Conservation (phyloP, 2,797 vertebrate species). For the Brachymystax lenok region DNA sequence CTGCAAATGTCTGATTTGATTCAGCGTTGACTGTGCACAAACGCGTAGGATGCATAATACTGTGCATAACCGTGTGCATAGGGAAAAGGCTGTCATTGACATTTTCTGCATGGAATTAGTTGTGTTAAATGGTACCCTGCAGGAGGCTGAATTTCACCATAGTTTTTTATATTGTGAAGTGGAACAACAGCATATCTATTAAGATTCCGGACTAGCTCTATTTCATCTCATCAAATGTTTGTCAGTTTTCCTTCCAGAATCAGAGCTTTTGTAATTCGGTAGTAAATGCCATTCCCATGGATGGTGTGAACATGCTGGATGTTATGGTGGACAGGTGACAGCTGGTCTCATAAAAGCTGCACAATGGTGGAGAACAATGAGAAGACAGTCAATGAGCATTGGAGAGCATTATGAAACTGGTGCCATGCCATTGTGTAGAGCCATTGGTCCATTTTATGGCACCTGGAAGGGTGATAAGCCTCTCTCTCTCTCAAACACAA, state of each 20-base stretch:
- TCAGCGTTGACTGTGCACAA: conserved; percentile 66
- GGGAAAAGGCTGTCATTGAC: conserved; percentile 57
- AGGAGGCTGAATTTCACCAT: conserved; percentile 25
- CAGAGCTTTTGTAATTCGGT: conserved; percentile 37
- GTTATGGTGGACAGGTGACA: conserved; percentile 75
- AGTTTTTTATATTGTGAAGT: background rate
- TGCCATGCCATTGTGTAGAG: conserved; percentile 71
- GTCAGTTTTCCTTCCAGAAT: conserved; percentile 44
- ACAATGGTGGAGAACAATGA: conserved; percentile 77
- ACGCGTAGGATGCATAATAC: conserved; percentile 25
- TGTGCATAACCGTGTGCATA: conserved; percentile 41
- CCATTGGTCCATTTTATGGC: conserved; percentile 70
- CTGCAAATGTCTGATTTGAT: conserved; percentile 76
- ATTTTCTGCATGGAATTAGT: conserved; percentile 63
- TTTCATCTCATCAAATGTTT: conserved; percentile 54
- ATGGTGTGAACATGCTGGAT: conserved; percentile 48
- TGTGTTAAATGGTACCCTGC: conserved; percentile 43
- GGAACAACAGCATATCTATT: background rate
- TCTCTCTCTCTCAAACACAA: conserved; percentile 12
- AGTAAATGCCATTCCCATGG: conserved; percentile 54
- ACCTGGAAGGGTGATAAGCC: conserved; percentile 66
- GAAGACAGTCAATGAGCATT: conserved; percentile 71
- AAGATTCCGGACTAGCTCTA: background rate
- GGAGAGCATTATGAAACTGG: conserved; percentile 70
- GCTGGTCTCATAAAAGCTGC: conserved; percentile 72